phyloP scores from a whole-genome alignment of 2,797 vertebrate genomes.

The Glossophaga mutica region DNA sequence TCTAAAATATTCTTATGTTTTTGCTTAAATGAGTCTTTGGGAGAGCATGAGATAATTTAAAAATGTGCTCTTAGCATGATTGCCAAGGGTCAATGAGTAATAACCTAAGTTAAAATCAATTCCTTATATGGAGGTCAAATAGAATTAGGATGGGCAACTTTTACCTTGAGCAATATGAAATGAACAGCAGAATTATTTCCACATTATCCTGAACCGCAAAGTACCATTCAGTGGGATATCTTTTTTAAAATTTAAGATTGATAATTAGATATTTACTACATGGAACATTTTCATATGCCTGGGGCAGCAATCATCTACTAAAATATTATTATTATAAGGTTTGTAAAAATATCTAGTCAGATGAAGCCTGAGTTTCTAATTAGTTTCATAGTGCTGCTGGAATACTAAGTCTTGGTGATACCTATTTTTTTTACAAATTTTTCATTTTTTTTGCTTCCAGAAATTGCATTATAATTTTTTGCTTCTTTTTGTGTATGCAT shows the following conservation, averaged over 20 bases:
- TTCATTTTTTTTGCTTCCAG: neutral
- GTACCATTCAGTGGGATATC: conserved; percentile 44
- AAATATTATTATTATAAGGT: conserved; percentile 52
- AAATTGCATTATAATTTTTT: neutral
- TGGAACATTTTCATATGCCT: conserved; percentile 44
- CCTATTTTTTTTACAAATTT: neutral
- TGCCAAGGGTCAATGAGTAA: conserved; percentile 7
- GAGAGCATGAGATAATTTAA: conserved; percentile 39
- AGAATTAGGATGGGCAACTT: neutral
- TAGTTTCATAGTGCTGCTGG: neutral
- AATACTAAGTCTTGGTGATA: conserved; percentile 45
- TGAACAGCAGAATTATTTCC: conserved; percentile 27
- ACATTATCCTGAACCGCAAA: conserved; percentile 38
- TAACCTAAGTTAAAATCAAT: neutral
- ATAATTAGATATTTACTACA: conserved; percentile 77
- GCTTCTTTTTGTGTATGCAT: neutral
- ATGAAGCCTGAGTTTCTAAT: conserved; percentile 19
- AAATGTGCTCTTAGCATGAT: neutral
- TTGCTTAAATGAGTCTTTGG: neutral
- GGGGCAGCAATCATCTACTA: conserved; percentile 32
- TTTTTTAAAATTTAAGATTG: conserved; percentile 63
- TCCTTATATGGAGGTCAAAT: conserved; percentile 25
- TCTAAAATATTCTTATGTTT: neutral
- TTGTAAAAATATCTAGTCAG: conserved; percentile 50
- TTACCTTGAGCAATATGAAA: conserved; percentile 55